Evolutionary conservation across 2,797 vertebrate genomes (phyloP), one percentile per base, ranked within the genome.

Genomic region (Acridotheres tristis): DNA sequence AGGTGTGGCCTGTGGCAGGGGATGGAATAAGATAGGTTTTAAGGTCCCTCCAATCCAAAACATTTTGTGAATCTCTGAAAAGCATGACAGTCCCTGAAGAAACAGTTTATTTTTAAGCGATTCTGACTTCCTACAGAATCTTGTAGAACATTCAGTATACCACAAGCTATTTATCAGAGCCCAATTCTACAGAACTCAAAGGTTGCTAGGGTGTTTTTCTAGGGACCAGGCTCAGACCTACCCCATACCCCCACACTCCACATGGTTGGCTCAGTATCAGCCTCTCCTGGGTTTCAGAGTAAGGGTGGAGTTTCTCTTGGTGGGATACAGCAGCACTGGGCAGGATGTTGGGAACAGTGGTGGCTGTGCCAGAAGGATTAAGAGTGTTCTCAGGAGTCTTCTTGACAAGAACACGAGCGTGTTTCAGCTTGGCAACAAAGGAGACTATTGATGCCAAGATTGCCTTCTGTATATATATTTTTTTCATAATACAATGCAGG

Each of bases 371-470:
- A 55, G 61, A 57, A 47, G 65, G 58, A 57, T 62, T n/a, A 73
- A 48, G 53, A 68, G 27, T 12, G 25, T 61, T 87, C 71, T 93
- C 65, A 68, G 84, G 84, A 96, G 65, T 55, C 86, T 47, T 69
- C 67, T 25, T 91, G 91, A 92, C 79, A 81, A 72, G 79, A 91
- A 80, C 66, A 62, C 0, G 10, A 78, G 36, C 2, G 1, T 48
- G 73, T 59, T 92, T 92, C 79, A 89, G 58, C 62, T 83, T 92
- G 94, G 89, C 89, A 94, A 81, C 67, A 76, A 66, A 81, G 67
- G 36, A 65, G 22, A 63, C 22, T 78, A 71, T 58, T 81, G 80
- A 81, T 82, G 94, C 88, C 79, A 94, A 84, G 43, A 51, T n/a
- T 92, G 85, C 57, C 88, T 91, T 92, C 85, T 92, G 68, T 55